These are phyloP conservation scores for Jacana jacana DNA, from an alignment of 2,113 vertebrate species.

Conservation along the genomic window DNA sequence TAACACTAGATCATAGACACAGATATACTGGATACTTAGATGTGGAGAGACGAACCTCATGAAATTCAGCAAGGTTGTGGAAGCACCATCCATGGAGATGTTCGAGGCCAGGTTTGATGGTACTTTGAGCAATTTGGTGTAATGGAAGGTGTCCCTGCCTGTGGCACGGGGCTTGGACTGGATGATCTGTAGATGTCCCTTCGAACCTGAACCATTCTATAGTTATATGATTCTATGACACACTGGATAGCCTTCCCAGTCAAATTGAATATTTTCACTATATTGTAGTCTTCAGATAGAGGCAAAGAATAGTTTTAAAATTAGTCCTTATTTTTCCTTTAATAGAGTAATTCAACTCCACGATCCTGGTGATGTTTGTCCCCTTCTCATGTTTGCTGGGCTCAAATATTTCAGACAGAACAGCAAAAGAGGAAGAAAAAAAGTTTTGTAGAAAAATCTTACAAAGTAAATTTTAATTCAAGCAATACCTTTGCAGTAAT, in stretches of 20 bases:
- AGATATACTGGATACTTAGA: neutral
- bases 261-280: neutral
- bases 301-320: neutral
- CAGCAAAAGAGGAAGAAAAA: neutral
- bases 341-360: neutral
- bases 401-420: neutral
- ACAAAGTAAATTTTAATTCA: neutral
- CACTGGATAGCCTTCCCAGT: neutral
- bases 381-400: neutral
- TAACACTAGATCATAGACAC: neutral
- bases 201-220: neutral
- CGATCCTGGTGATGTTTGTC: neutral
- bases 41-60: neutral
- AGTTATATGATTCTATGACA: neutral
- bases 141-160: neutral
- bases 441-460: neutral
- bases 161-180: neutral
- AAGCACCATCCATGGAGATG: fast-evolving
- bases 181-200: neutral
- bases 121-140: neutral
- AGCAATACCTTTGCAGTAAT: neutral
- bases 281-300: neutral
- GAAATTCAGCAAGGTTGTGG: neutral
- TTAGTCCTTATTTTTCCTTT: neutral
- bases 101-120: neutral